Conservation (phyloP, 2,888 invertebrate species). For the Epinotia brunnichana region DNA sequence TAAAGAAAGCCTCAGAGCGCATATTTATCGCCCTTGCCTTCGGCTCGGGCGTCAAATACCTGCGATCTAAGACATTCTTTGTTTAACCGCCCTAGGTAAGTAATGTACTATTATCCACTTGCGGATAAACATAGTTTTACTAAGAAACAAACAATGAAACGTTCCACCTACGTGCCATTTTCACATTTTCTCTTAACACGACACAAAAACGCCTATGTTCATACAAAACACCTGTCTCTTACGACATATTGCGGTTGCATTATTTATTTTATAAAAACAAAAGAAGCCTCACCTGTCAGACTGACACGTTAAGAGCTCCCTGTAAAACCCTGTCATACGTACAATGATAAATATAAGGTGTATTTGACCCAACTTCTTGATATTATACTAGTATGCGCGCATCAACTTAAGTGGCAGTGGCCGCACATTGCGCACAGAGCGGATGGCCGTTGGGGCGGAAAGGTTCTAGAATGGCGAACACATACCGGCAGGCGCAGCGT, state of each 20-base stretch:
- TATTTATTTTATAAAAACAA: constrained; percentile 35
- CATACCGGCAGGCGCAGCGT: no score
- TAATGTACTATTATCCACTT: no score
- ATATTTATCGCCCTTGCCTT: no score
- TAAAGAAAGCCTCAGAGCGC: no score
- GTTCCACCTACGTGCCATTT: constrained; percentile 13
- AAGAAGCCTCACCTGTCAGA: constrained; percentile 30
- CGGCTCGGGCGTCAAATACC: no score
- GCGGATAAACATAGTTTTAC: neutral
- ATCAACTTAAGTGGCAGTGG: no score
- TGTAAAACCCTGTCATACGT: constrained; percentile 39
- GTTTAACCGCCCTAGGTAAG: no score
- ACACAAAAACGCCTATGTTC: neutral
- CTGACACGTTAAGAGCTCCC: constrained; percentile 16
- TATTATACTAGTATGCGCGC: no score
- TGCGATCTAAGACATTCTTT: no score
- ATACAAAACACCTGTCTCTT: neutral
- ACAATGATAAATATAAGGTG: constrained; percentile 41
- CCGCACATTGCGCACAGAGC: no score
- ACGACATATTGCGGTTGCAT: neutral
- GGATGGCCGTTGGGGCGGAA: no score
- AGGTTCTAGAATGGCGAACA: no score
- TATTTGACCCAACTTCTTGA: neutral
- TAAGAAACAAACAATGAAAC: constrained; percentile 2
- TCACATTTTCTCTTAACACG: neutral